Evolutionary conservation across 2,113 vertebrate species (phyloP).

Genomic region (Lanius collurio): DNA sequence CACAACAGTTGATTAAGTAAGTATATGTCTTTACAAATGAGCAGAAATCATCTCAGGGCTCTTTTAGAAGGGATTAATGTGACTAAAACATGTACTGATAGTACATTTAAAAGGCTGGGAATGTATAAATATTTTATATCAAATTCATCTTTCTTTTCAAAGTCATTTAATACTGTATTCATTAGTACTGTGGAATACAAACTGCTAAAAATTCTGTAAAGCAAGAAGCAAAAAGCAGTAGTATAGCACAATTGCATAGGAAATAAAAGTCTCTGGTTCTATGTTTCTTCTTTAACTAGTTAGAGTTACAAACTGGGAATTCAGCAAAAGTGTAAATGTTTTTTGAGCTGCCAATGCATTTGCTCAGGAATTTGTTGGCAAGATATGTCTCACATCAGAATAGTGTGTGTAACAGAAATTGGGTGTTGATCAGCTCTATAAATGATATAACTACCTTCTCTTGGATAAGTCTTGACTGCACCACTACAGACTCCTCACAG

Average conservation of each 20-base stretch:
- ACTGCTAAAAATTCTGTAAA: not conserved
- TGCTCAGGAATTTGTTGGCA: not conserved
- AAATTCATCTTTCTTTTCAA: not conserved
- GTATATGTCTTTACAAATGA: constrained; percentile 6
- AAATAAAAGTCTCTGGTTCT: not conserved
- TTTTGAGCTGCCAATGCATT: not conserved
- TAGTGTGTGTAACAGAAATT: not conserved
- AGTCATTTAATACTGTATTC: not conserved
- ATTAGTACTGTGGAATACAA: not conserved
- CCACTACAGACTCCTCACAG: not conserved
- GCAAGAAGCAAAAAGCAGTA: not conserved
- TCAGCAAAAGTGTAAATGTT: not conserved
- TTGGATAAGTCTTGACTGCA: not conserved
- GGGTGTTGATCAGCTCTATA: not conserved
- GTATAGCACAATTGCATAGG: not conserved
- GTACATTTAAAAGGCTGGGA: not conserved
- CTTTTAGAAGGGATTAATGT: not conserved
- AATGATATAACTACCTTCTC: not conserved
- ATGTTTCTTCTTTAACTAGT: not conserved
- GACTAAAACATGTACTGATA: not conserved
- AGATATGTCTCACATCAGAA: not conserved
- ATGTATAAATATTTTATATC: not conserved
- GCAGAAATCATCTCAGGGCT: not conserved
- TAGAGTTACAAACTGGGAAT: not conserved
- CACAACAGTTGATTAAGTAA: not conserved